These are phyloP conservation scores for Pteronura brasiliensis DNA, from an alignment of 2,113 vertebrate genomes.

Conservation along the genomic window DNA sequence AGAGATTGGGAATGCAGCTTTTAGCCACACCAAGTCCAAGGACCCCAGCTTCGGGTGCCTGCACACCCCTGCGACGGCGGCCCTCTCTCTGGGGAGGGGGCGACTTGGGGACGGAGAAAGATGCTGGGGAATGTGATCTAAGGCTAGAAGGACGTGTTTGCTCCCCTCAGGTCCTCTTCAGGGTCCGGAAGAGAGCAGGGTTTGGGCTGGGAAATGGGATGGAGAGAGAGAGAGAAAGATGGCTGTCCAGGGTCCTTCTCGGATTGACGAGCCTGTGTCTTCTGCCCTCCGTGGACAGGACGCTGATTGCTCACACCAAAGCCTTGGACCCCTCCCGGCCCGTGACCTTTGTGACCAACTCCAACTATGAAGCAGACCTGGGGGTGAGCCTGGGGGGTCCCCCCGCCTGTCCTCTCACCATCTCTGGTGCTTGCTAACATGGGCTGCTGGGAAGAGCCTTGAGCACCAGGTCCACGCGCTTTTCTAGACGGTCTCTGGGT, in stretches of 20 bases:
- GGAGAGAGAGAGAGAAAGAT: neutral
- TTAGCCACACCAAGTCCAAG: neutral
- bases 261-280: conserved; percentile 25
- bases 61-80: fast-evolving
- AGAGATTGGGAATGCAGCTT: neutral
- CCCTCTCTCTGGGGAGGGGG: fast-evolving
- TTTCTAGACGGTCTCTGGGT: neutral
- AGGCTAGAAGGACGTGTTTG: fast-evolving
- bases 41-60: neutral
- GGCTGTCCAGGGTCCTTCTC: neutral
- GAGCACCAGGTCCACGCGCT: neutral
- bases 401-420: neutral
- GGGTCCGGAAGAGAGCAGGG: neutral
- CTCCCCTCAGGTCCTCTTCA: neutral
- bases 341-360: conserved; percentile 90
- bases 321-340: conserved; percentile 90
- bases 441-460: neutral
- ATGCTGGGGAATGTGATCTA: neutral
- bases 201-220: too few relatives aligned
- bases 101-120: neutral
- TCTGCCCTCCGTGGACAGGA: conserved; percentile 83
- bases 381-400: conserved; percentile 87
- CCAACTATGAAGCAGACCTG: conserved; percentile 85
- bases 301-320: conserved; percentile 91
- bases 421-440: neutral